Percentiles rank a stretch among this genome's conserved stretches.
Evolutionary conservation across 1,140 invertebrate species (phyloP).

Genomic region (Pseudomyrmex gracilis): DNA sequence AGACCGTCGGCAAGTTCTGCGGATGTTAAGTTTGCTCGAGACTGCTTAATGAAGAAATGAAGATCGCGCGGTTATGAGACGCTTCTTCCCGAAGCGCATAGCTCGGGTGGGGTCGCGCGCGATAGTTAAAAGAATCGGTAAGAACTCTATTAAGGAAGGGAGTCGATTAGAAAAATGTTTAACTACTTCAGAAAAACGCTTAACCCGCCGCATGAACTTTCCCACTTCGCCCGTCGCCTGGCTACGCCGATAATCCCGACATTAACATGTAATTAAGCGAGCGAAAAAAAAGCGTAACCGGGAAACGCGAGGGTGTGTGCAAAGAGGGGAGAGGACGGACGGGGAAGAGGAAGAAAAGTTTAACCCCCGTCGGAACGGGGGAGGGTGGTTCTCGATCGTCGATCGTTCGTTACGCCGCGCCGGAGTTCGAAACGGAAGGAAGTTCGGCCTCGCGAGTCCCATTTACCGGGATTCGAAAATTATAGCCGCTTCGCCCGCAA

Average conservation of each 20-base stretch:
- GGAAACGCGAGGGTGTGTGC: background rate
- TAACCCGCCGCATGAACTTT: slow-evolving; percentile 58
- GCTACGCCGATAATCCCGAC: slow-evolving; percentile 60
- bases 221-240: slow-evolving; percentile 51
- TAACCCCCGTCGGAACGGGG: slow-evolving; percentile 20
- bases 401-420: slow-evolving; percentile 45
- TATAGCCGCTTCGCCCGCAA: slow-evolving; percentile 46
- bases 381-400: slow-evolving; percentile 34
- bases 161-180: slow-evolving; percentile 61
- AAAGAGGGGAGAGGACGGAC: too few relatives aligned
- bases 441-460: slow-evolving; percentile 66
- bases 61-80: slow-evolving; percentile 33
- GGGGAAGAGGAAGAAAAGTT: slow-evolving; percentile 27
- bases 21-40: background rate
- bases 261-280: slow-evolving; percentile 61
- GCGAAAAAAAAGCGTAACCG: slow-evolving; percentile 32
- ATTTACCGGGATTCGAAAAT: slow-evolving; percentile 56
- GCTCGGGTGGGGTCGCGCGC: slow-evolving; percentile 16
- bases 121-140: slow-evolving; percentile 52
- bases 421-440: slow-evolving; percentile 48
- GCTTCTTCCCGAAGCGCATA: slow-evolving; percentile 11
- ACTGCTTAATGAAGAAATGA: slow-evolving; percentile 48
- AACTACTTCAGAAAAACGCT: slow-evolving; percentile 56
- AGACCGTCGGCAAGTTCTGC: slow-evolving; percentile 6
- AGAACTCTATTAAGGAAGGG: slow-evolving; percentile 49